phyloP scores from a whole-genome alignment of 1,140 invertebrate genomes.

The Apis dorsata region DNA sequence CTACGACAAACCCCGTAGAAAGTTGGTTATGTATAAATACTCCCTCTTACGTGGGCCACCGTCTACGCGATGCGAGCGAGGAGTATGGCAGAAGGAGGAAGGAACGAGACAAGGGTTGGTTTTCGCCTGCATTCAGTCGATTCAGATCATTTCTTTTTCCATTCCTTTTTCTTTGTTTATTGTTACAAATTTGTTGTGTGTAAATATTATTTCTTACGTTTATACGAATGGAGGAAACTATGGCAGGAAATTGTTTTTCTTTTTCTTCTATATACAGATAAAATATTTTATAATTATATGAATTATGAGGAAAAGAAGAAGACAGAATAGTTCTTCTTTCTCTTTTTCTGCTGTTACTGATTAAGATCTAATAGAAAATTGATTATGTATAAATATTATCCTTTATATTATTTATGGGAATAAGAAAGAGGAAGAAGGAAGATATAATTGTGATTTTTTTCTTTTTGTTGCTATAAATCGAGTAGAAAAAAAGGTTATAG shows the following conservation, averaged over 20 bases:
- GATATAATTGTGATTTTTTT: too few relatives aligned
- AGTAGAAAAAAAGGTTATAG: too few relatives aligned
- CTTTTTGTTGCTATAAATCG: too few relatives aligned
- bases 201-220: too few relatives aligned
- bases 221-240: too few relatives aligned
- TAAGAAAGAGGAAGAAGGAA: too few relatives aligned
- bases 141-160: background rate
- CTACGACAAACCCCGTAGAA: slow-evolving; percentile 68
- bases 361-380: too few relatives aligned
- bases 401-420: too few relatives aligned
- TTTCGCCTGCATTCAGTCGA: background rate
- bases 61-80: slow-evolving; percentile 7
- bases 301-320: too few relatives aligned
- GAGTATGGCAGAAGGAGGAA: background rate
- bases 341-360: background rate
- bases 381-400: too few relatives aligned
- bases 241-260: background rate
- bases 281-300: too few relatives aligned
- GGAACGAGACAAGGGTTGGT: background rate
- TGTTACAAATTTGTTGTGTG: background rate
- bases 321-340: background rate
- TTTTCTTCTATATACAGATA: background rate
- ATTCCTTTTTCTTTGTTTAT: background rate
- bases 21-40: slow-evolving; percentile 74
- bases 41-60: slow-evolving; percentile 54